phyloP scores from a whole-genome alignment of 2,797 vertebrate species.

The Rhincodon typus region DNA sequence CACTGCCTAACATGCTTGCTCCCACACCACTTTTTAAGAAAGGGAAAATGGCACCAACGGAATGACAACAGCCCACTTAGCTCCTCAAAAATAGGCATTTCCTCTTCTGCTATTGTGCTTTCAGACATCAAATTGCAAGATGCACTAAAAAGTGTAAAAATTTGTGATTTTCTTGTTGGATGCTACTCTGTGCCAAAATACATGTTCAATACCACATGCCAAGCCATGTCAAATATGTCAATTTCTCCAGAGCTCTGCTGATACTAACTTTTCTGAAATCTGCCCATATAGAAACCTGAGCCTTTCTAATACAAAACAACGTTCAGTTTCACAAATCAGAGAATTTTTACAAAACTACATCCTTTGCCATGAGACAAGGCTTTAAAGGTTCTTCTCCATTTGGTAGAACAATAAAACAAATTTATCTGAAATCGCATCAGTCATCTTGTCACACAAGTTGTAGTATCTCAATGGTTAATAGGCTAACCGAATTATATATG shows the following conservation, averaged over 20 bases:
- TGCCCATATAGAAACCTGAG: not conserved
- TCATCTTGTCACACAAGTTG: not conserved
- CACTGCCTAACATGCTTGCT: too few species aligned
- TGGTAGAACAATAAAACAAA: not conserved
- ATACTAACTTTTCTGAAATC: not conserved
- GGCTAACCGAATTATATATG: not conserved
- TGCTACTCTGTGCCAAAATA: not conserved
- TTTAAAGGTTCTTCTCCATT: not conserved
- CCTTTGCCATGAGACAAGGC: not conserved
- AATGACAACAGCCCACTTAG: too few species aligned
- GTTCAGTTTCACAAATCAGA: not conserved
- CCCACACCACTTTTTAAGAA: too few species aligned
- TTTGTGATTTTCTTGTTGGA: not conserved
- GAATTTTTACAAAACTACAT: too few species aligned
- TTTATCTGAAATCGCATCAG: not conserved
- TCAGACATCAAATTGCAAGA: not conserved
- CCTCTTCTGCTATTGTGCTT: too few species aligned
- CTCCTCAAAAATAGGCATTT: too few species aligned
- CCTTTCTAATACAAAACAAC: not conserved
- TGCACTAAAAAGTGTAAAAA: not conserved
- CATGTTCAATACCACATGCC: not conserved
- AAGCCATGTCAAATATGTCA: not conserved
- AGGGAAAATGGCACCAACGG: too few species aligned
- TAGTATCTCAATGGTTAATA: not conserved
- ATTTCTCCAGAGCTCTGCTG: not conserved